These are phyloP conservation scores for Muntiacus muntjak DNA, from an alignment of 2,113 vertebrate genomes.

Conservation along the genomic window DNA sequence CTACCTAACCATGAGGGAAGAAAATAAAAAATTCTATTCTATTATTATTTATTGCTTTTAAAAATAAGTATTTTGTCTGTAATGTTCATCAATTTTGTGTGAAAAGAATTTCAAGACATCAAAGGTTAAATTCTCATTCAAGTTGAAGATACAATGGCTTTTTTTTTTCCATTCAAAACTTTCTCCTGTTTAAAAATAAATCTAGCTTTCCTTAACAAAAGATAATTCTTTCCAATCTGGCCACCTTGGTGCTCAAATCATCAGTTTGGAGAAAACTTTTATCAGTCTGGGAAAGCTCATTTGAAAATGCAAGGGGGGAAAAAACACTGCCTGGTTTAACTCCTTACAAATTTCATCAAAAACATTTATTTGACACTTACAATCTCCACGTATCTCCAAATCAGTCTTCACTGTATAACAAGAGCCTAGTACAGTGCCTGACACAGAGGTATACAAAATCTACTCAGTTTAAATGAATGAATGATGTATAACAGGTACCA, in stretches of 20 bases:
- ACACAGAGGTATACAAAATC: neutral
- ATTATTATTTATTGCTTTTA: neutral
- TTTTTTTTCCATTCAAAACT: neutral
- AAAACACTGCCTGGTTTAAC: neutral
- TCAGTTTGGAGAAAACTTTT: neutral
- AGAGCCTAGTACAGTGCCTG: neutral
- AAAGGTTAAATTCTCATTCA: conserved; percentile 5
- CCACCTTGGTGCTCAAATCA: neutral
- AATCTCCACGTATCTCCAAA: neutral
- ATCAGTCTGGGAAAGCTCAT: neutral
- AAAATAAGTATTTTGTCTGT: neutral
- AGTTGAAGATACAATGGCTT: neutral
- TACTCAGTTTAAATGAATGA: neutral
- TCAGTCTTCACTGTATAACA: neutral
- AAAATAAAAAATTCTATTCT: neutral
- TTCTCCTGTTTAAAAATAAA: neutral
- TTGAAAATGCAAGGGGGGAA: neutral
- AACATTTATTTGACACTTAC: neutral
- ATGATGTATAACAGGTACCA: neutral
- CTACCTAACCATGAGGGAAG: neutral
- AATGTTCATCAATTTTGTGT: neutral
- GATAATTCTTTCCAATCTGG: neutral
- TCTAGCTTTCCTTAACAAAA: conserved; percentile 6
- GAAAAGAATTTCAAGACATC: neutral
- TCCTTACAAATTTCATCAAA: neutral